Conservation (phyloP, 2,888 invertebrate species). For the Tenthredo amoena region DNA sequence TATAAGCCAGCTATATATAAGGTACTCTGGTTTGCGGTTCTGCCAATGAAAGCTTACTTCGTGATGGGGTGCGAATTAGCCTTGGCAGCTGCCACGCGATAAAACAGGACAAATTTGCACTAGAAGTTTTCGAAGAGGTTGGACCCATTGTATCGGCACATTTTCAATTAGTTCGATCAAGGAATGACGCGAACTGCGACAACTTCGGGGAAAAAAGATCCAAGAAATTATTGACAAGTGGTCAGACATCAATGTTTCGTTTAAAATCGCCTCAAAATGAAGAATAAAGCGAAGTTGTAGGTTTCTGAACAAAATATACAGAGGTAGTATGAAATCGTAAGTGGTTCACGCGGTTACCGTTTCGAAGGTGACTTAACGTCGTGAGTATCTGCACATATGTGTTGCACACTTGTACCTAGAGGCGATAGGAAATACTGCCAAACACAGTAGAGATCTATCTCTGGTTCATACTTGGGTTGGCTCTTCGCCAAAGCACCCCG, state of each 20-base stretch:
- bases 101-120: not conserved
- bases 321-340: too few relatives aligned
- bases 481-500: constrained; percentile 67
- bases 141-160: too few relatives aligned
- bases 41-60: not conserved
- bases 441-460: constrained; percentile 67
- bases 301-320: too few relatives aligned
- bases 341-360: not conserved
- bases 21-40: not conserved
- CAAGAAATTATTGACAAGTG: too few relatives aligned
- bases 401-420: constrained; percentile 5
- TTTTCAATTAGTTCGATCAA: too few relatives aligned
- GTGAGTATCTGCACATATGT: not conserved
- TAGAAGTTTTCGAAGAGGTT: too few relatives aligned
- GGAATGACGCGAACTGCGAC: too few relatives aligned
- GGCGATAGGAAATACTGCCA: constrained; percentile 67
- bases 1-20: not conserved
- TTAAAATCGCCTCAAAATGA: too few relatives aligned
- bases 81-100: not conserved
- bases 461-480: constrained; percentile 64
- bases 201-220: too few relatives aligned
- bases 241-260: too few relatives aligned
- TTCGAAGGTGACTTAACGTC: constrained; percentile 12
- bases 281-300: too few relatives aligned
- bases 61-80: not conserved